phyloP scores from a whole-genome alignment of 2,113 vertebrate species.

The Eretmochelys imbricata region DNA sequence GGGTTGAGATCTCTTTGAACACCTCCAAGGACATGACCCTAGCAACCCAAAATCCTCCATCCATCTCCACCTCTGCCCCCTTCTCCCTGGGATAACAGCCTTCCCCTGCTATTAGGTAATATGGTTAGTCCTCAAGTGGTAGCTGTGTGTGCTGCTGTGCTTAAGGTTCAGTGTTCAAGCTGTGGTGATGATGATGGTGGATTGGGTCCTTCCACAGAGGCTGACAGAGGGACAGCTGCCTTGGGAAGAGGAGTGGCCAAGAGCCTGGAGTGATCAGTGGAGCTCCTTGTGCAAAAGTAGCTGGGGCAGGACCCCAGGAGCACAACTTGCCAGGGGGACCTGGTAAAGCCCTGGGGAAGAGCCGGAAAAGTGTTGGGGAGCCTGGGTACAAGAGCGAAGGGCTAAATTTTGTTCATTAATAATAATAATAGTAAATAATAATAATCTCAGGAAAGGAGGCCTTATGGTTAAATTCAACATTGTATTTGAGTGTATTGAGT shows the following conservation, averaged over 20 bases:
- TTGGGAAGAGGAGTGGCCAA: background rate
- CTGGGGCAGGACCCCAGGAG: background rate
- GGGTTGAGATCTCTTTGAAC: constrained; percentile 44
- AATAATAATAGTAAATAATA: background rate
- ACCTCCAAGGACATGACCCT: background rate
- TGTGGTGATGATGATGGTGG: background rate
- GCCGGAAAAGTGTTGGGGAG: background rate
- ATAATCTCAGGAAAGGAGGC: background rate
- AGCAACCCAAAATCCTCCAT: background rate
- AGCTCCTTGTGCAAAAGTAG: background rate
- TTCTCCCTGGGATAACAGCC: background rate
- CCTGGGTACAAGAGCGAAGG: background rate
- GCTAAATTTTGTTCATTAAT: background rate
- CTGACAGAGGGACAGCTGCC: constrained; percentile 15
- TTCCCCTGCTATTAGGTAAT: background rate
- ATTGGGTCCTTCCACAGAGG: background rate
- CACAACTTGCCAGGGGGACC: constrained; percentile 2
- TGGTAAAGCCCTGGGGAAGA: background rate
- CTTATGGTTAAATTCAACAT: background rate
- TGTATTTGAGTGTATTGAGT: background rate
- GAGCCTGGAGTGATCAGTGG: background rate
- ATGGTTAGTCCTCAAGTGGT: background rate
- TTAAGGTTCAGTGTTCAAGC: background rate
- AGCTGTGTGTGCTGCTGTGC: background rate
- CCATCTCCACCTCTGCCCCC: background rate